Conservation (phyloP, 1,140 invertebrate species). For the Scaptomyza hsui region DNA sequence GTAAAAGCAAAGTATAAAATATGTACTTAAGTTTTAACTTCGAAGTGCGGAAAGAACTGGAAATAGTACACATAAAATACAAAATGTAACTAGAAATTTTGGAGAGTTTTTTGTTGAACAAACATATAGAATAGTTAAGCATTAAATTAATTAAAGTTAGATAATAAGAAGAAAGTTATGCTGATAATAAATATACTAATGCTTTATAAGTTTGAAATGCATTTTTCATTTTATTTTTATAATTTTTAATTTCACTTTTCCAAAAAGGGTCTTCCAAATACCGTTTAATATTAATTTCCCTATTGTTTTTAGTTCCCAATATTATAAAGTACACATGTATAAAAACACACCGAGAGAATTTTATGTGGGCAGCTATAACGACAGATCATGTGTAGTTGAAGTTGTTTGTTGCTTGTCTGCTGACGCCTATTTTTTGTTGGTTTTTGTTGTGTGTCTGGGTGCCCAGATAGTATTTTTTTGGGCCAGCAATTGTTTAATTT, state of each 20-base stretch:
- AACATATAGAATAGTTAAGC: no score
- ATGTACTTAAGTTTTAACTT: no score
- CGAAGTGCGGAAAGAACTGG: no score
- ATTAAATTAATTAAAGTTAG: no score
- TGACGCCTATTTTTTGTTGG: constrained; percentile 27
- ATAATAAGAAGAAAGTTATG: no score
- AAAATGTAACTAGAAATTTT: no score
- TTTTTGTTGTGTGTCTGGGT: constrained; percentile 33
- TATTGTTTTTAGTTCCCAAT: constrained; percentile 10
- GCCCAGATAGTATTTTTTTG: constrained; percentile 26
- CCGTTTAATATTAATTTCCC: background rate
- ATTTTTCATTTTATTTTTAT: no score
- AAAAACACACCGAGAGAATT: background rate
- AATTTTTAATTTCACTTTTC: no score
- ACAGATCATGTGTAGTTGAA: constrained; percentile 20
- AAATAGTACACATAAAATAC: no score
- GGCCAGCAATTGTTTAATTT: constrained; percentile 33
- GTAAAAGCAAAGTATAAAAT: background rate
- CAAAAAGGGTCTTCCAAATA: constrained; percentile 6
- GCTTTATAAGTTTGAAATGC: no score
- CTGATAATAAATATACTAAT: no score
- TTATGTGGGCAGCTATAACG: constrained; percentile 23
- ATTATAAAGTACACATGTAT: background rate
- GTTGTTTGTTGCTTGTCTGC: constrained; percentile 31
- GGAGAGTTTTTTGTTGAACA: no score